Conservation (phyloP, 2,888 invertebrate genomes). For the Rapana venosa region DNA sequence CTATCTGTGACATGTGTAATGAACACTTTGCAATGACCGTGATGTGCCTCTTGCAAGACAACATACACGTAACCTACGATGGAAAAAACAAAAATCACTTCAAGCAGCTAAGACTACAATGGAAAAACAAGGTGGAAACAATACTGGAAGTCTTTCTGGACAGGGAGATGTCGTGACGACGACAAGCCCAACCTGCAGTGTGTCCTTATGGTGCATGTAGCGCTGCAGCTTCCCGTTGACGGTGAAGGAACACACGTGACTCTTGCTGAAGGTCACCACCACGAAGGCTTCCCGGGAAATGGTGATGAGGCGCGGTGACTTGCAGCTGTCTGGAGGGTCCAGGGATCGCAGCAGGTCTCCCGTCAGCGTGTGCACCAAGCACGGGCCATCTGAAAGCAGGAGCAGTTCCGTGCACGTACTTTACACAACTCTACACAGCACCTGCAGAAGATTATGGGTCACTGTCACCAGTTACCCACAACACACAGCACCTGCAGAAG, state of each 20-base stretch:
- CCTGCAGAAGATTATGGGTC: too few species aligned
- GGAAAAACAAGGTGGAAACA: too few species aligned
- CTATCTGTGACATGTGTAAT: too few species aligned
- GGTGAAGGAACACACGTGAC: slow-evolving; percentile 94
- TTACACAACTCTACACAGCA: too few species aligned
- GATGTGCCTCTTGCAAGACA: too few species aligned
- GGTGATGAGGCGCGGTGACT: slow-evolving; percentile 91
- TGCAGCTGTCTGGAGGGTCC: slow-evolving; percentile 83
- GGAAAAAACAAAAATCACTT: too few species aligned
- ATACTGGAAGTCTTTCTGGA: too few species aligned
- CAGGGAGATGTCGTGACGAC: not conserved
- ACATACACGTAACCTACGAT: too few species aligned
- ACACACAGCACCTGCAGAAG: too few species aligned
- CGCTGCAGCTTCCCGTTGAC: slow-evolving; percentile 94
- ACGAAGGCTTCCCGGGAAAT: slow-evolving; percentile 98
- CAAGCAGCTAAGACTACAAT: too few species aligned
- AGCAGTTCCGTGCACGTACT: not conserved
- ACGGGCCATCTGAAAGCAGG: slow-evolving; percentile 89
- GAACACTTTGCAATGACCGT: too few species aligned
- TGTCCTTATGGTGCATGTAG: slow-evolving; percentile 95
- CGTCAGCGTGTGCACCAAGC: slow-evolving; percentile 97
- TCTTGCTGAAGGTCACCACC: slow-evolving; percentile 93
- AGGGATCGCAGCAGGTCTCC: slow-evolving; percentile 96
- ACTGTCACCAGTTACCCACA: too few species aligned
- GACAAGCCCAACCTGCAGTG: slow-evolving; percentile 86